phyloP scores from a whole-genome alignment of 2,888 invertebrate genomes.

The Macaria liturata region DNA sequence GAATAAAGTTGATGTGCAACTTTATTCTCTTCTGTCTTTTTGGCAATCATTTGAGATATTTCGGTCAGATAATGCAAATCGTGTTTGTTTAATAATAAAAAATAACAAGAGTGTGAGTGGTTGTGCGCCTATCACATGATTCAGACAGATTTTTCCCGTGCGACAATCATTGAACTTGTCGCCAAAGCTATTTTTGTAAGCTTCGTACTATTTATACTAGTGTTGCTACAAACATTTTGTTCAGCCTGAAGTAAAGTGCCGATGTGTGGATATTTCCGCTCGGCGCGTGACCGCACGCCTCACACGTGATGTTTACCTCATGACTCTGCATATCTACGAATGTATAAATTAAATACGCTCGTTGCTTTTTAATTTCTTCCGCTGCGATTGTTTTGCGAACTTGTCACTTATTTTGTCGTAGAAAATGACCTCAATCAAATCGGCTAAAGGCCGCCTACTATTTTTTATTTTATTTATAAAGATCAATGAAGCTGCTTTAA shows the following conservation, averaged over 20 bases:
- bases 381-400: no score
- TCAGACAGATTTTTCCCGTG: neutral
- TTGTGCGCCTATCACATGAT: slow-evolving; percentile 10
- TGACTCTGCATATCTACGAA: no score
- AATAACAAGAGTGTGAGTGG: neutral
- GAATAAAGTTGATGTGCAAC: no score
- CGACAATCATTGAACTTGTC: slow-evolving; percentile 9
- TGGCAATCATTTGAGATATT: no score
- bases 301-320: slow-evolving; percentile 16
- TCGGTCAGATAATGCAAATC: no score
- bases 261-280: slow-evolving; percentile 17
- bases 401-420: no score
- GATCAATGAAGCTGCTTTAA: slow-evolving; percentile 30
- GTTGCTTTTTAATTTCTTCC: no score
- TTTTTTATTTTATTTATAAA: slow-evolving; percentile 29
- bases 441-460: slow-evolving; percentile 26
- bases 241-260: slow-evolving; percentile 10
- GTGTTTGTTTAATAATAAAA: no score
- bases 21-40: no score
- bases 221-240: slow-evolving; percentile 17
- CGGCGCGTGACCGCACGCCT: slow-evolving; percentile 18
- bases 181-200: slow-evolving; percentile 10
- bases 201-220: slow-evolving; percentile 4
- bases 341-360: no score
- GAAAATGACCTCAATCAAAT: slow-evolving; percentile 23